Evolutionary conservation across 2,888 invertebrate species (phyloP).

Genomic region (Stenotaenia linearis): DNA sequence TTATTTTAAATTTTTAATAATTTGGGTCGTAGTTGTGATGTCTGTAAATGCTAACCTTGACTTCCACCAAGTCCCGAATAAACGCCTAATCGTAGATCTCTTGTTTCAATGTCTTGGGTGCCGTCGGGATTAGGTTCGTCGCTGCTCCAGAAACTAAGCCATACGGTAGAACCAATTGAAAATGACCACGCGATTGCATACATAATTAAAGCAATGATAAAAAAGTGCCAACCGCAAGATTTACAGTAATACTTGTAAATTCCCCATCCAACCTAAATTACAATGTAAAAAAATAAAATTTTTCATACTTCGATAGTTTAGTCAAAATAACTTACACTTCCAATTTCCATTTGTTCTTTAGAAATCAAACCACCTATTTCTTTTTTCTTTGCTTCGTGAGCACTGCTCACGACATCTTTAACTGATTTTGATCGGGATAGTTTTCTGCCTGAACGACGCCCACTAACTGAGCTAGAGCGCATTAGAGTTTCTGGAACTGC

Average conservation of each 20-base stretch:
- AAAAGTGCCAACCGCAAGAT: constrained; percentile 33
- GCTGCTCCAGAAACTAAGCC: constrained; percentile 43
- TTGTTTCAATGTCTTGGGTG: constrained; percentile 37
- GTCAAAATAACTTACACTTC: constrained; percentile 8
- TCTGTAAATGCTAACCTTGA: constrained; percentile 41
- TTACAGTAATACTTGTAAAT: constrained; percentile 24
- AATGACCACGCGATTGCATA: constrained; percentile 30
- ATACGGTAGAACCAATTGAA: constrained; percentile 38
- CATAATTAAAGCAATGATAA: constrained; percentile 28
- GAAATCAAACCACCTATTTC: neutral
- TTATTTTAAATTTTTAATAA: neutral
- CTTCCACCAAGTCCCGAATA: constrained; percentile 49
- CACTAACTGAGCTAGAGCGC: neutral
- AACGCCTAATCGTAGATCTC: constrained; percentile 48
- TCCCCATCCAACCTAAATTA: constrained; percentile 19
- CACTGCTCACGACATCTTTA: neutral
- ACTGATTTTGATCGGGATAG: neutral
- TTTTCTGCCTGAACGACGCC: neutral
- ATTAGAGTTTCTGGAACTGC: neutral
- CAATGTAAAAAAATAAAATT: neutral
- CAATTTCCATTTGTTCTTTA: constrained; percentile 28
- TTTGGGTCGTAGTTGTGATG: neutral
- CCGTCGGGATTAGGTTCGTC: constrained; percentile 38
- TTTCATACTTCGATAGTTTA: neutral
- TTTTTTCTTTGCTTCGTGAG: neutral